Percentiles rank a stretch among this genome's conserved stretches.
Conservation (phyloP, 2,113 vertebrate species). For the Dinomys branickii region DNA sequence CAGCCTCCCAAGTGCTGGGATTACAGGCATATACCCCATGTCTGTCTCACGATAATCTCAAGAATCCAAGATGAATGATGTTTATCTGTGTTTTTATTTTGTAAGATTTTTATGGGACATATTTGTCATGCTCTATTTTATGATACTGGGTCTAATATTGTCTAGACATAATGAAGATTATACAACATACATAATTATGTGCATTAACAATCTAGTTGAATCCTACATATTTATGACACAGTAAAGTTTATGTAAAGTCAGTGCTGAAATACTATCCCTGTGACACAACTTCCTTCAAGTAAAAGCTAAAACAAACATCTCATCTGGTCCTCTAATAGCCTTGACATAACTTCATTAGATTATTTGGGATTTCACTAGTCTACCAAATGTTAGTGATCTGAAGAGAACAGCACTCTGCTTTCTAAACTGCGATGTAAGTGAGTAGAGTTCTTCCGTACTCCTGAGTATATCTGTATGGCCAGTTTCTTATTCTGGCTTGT, state of each 20-base stretch:
- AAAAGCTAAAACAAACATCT: slow-evolving; percentile 50
- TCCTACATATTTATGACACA: slow-evolving; percentile 53
- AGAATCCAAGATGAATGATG: slow-evolving; percentile 27
- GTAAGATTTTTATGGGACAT: slow-evolving; percentile 25
- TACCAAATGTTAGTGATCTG: background rate
- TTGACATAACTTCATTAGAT: background rate
- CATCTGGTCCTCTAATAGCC: slow-evolving; percentile 1
- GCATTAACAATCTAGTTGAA: background rate
- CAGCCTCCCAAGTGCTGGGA: too few species aligned
- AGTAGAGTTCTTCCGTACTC: slow-evolving; percentile 15
- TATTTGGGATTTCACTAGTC: slow-evolving; percentile 44
- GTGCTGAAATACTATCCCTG: slow-evolving; percentile 6
- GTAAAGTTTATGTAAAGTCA: slow-evolving; percentile 10
- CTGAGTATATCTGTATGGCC: background rate
- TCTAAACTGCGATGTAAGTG: background rate
- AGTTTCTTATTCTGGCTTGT: background rate
- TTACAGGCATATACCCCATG: too few species aligned
- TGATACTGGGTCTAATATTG: slow-evolving; percentile 5
- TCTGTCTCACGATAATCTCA: background rate
- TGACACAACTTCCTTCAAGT: slow-evolving; percentile 53
- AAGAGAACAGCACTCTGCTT: background rate
- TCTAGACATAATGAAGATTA: slow-evolving; percentile 13
- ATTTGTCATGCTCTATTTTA: slow-evolving; percentile 40
- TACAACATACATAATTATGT: slow-evolving; percentile 51
- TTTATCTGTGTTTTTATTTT: slow-evolving; percentile 26